These are phyloP conservation scores for Oryzias dopingdopingensis DNA, from an alignment of 2,797 vertebrate genomes.

Conservation along the genomic window DNA sequence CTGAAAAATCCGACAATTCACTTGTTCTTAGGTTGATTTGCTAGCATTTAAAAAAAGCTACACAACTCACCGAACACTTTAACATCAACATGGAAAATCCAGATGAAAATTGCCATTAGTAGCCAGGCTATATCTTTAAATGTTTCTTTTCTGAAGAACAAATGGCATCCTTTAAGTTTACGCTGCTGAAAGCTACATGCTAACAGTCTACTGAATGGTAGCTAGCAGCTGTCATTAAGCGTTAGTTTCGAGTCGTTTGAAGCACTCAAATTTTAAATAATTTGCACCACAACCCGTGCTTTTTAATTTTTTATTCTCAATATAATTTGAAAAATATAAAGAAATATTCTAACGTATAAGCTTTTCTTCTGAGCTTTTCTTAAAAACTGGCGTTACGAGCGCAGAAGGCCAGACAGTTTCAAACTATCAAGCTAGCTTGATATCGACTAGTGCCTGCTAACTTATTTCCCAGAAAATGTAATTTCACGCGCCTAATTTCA, in stretches of 20 bases:
- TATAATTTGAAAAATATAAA: background rate
- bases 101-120: background rate
- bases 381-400: slow-evolving; percentile 14
- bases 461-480: background rate
- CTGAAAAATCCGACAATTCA: no score
- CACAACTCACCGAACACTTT: no score
- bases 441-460: slow-evolving; percentile 11
- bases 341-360: background rate
- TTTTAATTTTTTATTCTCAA: background rate
- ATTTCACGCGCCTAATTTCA: background rate
- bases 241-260: slow-evolving; percentile 9
- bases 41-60: no score
- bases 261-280: background rate
- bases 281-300: background rate
- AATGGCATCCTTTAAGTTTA: slow-evolving; percentile 18
- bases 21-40: no score
- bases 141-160: background rate
- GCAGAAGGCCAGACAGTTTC: slow-evolving; percentile 61
- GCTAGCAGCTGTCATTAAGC: slow-evolving; percentile 45
- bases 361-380: background rate
- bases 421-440: slow-evolving; percentile 29
- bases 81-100: background rate
- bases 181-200: slow-evolving; percentile 38
- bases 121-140: background rate
- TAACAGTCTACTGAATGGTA: slow-evolving; percentile 27